Percentiles rank a stretch among this genome's conserved stretches.
Conservation (phyloP, 1,140 invertebrate genomes). For the Condylostylus longicornis region DNA sequence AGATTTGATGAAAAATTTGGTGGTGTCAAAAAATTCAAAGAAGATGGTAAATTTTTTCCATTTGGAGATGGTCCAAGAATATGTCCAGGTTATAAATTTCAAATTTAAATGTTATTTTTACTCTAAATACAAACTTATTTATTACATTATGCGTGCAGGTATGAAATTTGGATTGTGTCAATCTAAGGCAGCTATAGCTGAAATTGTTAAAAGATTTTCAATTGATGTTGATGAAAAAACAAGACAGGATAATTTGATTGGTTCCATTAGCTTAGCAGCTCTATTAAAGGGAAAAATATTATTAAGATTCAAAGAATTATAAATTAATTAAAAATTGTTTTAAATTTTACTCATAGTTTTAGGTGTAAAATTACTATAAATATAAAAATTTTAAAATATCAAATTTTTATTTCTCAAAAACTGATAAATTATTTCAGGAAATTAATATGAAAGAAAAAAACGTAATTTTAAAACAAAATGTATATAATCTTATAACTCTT, state of each 20-base stretch:
- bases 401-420: no score
- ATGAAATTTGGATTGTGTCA: slow-evolving; percentile 19
- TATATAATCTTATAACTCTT: no score
- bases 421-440: no score
- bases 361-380: no score
- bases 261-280: slow-evolving; percentile 20
- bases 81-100: slow-evolving; percentile 41
- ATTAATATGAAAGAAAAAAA: no score
- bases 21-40: slow-evolving; percentile 17
- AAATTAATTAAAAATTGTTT: no score
- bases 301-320: no score
- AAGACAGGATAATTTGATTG: slow-evolving; percentile 13
- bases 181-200: slow-evolving; percentile 22
- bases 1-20: slow-evolving; percentile 33
- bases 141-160: slow-evolving; percentile 29
- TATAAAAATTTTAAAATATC: no score
- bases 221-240: slow-evolving; percentile 16
- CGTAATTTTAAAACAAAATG: no score
- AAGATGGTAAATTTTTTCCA: slow-evolving; percentile 34
- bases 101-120: not conserved
- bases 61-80: slow-evolving; percentile 45
- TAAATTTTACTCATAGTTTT: no score
- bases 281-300: slow-evolving; percentile 22
- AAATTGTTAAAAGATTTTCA: slow-evolving; percentile 18
- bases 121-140: slow-evolving; percentile 45